phyloP scores from a whole-genome alignment of 2,113 vertebrate species.

The Sinocyclocheilus anophthalmus region DNA sequence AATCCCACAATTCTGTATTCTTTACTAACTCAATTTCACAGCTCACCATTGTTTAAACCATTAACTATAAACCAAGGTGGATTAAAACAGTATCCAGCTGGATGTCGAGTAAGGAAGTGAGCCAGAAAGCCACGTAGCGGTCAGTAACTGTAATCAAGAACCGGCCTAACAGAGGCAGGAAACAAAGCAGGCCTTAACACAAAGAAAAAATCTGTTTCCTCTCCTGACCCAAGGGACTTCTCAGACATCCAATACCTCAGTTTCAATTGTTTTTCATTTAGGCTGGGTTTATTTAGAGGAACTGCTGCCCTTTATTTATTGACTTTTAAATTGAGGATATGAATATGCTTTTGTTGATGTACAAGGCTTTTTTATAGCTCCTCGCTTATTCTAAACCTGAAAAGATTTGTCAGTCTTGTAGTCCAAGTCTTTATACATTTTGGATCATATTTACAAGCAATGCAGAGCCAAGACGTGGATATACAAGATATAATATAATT shows the following conservation, averaged over 20 bases:
- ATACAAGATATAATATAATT: background rate
- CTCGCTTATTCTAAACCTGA: background rate
- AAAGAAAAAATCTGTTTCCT: constrained; percentile 60
- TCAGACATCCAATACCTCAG: constrained; percentile 46
- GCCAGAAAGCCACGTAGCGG: constrained; percentile 44
- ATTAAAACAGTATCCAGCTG: constrained; percentile 30
- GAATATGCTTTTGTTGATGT: constrained; percentile 32
- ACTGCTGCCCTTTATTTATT: constrained; percentile 43
- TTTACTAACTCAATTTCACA: background rate
- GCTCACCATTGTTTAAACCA: background rate
- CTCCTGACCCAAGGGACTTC: constrained; percentile 38
- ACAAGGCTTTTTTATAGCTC: constrained; percentile 40
- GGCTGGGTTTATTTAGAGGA: constrained; percentile 53
- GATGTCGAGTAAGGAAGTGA: constrained; percentile 3
- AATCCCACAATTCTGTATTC: background rate
- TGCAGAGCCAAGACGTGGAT: background rate
- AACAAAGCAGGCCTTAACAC: constrained; percentile 56
- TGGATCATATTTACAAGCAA: background rate
- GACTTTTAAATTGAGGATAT: constrained; percentile 40
- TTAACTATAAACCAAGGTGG: constrained; percentile 33
- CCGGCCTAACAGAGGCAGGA: constrained; percentile 52
- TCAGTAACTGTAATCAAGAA: constrained; percentile 44
- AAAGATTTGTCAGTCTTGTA: too few species aligned
- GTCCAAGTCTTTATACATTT: background rate
- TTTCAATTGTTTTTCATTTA: constrained; percentile 56